Percentiles rank a stretch among this genome's conserved stretches.
phyloP scores from a whole-genome alignment of 2,113 vertebrate species.

The Gymnarchus niloticus region DNA sequence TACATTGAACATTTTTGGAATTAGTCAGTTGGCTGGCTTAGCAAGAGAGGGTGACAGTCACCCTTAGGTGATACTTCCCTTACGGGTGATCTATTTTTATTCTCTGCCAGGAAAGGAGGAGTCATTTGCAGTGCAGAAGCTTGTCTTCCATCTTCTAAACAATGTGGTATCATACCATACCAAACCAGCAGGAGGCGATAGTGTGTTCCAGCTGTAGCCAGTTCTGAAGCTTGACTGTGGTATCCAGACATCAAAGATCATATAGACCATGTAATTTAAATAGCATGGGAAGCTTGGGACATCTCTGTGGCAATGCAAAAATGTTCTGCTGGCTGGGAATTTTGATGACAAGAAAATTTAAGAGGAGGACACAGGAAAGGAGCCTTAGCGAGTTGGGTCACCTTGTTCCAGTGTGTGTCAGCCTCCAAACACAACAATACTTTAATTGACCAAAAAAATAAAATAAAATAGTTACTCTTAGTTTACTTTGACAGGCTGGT shows the following conservation, averaged over 20 bases:
- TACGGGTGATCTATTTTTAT: no score
- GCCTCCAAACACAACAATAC: background rate
- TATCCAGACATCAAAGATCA: no score
- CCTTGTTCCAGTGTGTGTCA: background rate
- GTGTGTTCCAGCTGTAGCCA: background rate
- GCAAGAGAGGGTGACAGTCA: background rate
- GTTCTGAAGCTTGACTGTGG: background rate
- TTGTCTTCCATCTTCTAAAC: background rate
- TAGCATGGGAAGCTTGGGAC: background rate
- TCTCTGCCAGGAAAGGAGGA: background rate
- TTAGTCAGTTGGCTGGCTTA: background rate
- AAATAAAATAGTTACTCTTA: background rate
- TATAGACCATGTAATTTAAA: background rate
- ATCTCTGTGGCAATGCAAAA: background rate
- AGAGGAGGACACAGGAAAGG: background rate
- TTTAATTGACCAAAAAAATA: background rate
- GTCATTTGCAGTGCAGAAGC: background rate
- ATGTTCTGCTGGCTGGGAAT: background rate
- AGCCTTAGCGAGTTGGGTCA: background rate
- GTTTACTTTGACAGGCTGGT: background rate
- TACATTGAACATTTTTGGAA: slow-evolving; percentile 3
- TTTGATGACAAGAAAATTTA: background rate
- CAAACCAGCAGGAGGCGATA: background rate
- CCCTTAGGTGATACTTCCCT: background rate
- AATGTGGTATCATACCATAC: background rate